phyloP scores from a whole-genome alignment of 2,888 invertebrate genomes.

The Plusia festucae region DNA sequence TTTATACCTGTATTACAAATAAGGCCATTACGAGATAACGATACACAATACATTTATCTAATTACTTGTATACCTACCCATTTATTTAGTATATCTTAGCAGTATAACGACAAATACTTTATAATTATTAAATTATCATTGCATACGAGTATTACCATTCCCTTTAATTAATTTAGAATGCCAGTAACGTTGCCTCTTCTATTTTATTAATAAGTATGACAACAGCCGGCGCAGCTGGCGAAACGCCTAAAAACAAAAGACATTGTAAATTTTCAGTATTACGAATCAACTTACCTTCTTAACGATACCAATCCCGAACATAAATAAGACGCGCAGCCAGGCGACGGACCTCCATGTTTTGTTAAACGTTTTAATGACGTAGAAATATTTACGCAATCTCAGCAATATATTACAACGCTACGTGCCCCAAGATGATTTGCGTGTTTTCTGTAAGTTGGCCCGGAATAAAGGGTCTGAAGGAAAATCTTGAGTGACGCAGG shows the following conservation, averaged over 20 bases:
- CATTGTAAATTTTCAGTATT: constrained; percentile 4
- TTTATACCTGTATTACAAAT: too few species aligned
- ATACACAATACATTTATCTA: too few species aligned
- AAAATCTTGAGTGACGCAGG: constrained; percentile 78
- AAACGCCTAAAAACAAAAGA: constrained; percentile 4
- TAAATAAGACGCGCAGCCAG: constrained; percentile 28
- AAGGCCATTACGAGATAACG: too few species aligned
- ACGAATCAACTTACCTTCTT: constrained; percentile 10
- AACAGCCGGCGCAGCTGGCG: background rate
- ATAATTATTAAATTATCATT: too few species aligned
- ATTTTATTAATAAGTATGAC: background rate
- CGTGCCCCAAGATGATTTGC: constrained; percentile 66
- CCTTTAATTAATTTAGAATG: background rate
- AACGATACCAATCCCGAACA: constrained; percentile 10
- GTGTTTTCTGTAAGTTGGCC: constrained; percentile 71
- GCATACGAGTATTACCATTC: background rate
- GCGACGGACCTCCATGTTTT: constrained; percentile 31
- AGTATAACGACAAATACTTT: too few species aligned
- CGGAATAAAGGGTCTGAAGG: constrained; percentile 67
- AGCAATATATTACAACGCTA: constrained; percentile 58
- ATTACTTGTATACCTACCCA: background rate
- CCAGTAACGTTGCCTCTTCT: background rate
- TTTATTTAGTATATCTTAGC: too few species aligned
- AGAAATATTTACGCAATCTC: constrained; percentile 57
- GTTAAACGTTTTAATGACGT: constrained; percentile 47